phyloP scores from a whole-genome alignment of 2,113 vertebrate genomes.

The Peucedramus taeniatus region DNA sequence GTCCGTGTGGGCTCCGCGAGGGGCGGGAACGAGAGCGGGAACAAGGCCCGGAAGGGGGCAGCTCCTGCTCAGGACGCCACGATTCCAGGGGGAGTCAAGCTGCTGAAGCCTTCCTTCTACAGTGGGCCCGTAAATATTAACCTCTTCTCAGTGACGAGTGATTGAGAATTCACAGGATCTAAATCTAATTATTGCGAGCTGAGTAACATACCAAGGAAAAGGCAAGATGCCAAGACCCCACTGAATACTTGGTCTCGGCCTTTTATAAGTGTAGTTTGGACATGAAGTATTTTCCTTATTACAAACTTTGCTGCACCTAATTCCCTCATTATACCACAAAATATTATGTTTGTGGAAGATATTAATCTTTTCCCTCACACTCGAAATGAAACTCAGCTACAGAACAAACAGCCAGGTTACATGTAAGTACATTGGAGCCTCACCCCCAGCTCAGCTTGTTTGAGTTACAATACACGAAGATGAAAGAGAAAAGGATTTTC shows the following conservation, averaged over 20 bases:
- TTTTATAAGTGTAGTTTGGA: background rate
- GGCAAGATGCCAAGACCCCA: fast-evolving
- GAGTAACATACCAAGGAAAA: fast-evolving
- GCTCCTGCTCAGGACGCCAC: fast-evolving
- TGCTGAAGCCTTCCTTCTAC: fast-evolving
- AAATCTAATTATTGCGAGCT: no score
- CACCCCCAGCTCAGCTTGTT: background rate
- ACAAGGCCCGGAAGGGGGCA: no score
- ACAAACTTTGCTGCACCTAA: background rate
- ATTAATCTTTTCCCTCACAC: background rate
- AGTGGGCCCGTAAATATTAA: fast-evolving
- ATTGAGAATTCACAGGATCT: fast-evolving
- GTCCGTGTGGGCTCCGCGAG: no score
- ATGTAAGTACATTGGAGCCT: background rate
- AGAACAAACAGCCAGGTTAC: background rate
- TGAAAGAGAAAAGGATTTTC: background rate
- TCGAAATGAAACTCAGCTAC: background rate
- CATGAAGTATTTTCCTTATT: background rate
- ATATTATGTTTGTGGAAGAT: background rate
- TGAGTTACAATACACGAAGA: fast-evolving
- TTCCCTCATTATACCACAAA: background rate
- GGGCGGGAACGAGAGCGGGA: no score
- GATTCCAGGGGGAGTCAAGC: fast-evolving
- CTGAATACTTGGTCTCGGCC: fast-evolving
- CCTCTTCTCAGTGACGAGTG: fast-evolving